These are phyloP conservation scores for Xiphorhynchus erythropygius DNA, from an alignment of 2,797 vertebrate species.

Conservation along the genomic window DNA sequence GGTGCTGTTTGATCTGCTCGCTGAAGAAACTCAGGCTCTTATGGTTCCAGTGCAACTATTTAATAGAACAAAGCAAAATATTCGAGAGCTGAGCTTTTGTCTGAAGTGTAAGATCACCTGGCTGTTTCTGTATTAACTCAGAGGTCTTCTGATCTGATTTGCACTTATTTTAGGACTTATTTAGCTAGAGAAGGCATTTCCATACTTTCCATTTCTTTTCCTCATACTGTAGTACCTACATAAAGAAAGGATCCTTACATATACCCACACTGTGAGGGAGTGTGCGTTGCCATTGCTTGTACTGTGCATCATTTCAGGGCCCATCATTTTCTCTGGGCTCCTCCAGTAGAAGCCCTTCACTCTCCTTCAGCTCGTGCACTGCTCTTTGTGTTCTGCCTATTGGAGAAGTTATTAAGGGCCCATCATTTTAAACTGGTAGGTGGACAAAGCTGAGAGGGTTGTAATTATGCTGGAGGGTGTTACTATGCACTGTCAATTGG, in stretches of 20 bases:
- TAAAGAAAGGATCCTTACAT: neutral
- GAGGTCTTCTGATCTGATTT: neutral
- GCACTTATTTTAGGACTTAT: neutral
- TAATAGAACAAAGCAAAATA: neutral
- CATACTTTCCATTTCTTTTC: neutral
- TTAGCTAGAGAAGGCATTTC: neutral
- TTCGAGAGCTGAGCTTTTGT: conserved; percentile 1
- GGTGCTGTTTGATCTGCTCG: conserved; percentile 17
- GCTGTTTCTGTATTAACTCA: neutral
- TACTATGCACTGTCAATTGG: neutral
- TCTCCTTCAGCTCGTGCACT: neutral
- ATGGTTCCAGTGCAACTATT: conserved; percentile 19
- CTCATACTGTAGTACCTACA: fast-evolving
- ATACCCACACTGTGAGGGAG: too few relatives aligned
- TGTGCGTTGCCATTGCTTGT: neutral
- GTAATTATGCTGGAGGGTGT: neutral
- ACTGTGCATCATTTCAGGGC: neutral
- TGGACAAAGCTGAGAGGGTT: neutral
- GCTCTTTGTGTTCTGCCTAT: neutral
- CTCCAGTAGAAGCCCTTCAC: neutral
- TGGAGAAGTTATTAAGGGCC: neutral
- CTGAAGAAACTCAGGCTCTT: conserved; percentile 11
- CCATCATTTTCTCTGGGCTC: neutral
- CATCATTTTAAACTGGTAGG: neutral
- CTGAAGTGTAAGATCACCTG: neutral